A percentile compares a stretch with the other conserved stretches of the same genome.
These are phyloP conservation scores for Nothocercus nigrocapillus DNA, from an alignment of 2,113 vertebrate species.

Conservation along the genomic window DNA sequence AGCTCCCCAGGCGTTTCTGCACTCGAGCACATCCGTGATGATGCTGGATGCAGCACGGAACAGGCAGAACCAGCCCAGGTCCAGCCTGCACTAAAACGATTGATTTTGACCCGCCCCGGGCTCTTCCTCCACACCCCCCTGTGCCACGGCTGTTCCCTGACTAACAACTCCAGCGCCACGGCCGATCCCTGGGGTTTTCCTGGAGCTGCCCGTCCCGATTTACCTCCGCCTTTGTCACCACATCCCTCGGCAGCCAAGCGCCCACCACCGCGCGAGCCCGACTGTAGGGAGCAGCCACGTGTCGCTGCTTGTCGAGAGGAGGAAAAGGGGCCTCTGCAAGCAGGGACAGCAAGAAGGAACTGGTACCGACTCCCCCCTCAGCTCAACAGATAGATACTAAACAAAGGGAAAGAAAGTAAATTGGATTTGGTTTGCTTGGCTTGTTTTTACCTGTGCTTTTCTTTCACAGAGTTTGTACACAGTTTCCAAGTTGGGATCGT, in stretches of 20 bases:
- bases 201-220: not conserved
- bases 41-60: too few species aligned
- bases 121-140: not conserved
- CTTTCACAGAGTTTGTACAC: slow-evolving; percentile 95
- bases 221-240: not conserved
- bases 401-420: too few species aligned
- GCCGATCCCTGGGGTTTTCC: not conserved
- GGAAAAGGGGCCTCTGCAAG: not conserved
- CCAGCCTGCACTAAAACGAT: not conserved
- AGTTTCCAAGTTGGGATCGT: slow-evolving; percentile 88
- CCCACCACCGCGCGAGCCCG: not conserved
- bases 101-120: not conserved
- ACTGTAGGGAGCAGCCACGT: not conserved
- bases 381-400: not conserved
- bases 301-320: not conserved
- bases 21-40: too few species aligned
- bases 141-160: not conserved
- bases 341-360: not conserved
- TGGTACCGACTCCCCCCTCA: not conserved
- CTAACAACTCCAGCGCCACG: not conserved
- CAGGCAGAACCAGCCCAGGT: too few species aligned
- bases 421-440: not conserved
- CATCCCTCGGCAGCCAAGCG: not conserved
- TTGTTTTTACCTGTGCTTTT: slow-evolving; percentile 89
- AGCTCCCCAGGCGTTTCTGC: too few species aligned